Percentiles rank a stretch among this genome's conserved stretches.
These are phyloP conservation scores for Drosophila virilis DNA, from an alignment of 1,140 invertebrate species.

Conservation along the genomic window DNA sequence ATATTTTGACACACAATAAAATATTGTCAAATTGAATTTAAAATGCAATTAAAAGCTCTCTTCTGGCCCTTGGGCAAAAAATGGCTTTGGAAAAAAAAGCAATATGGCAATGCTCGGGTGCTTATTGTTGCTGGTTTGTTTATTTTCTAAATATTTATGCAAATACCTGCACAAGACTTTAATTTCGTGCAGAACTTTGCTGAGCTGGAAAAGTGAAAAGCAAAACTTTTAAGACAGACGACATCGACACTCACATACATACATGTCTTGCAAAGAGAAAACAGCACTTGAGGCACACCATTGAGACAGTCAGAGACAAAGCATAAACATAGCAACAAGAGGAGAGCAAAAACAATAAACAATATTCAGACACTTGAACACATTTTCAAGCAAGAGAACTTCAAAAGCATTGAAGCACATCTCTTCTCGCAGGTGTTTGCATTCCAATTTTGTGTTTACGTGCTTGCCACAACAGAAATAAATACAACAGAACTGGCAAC, in stretches of 20 bases:
- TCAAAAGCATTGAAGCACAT: slow-evolving; percentile 84
- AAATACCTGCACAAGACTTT: slow-evolving; percentile 77
- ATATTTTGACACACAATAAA: background rate
- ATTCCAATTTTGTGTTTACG: slow-evolving; percentile 39
- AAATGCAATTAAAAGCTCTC: slow-evolving; percentile 62
- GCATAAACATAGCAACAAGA: slow-evolving; percentile 49
- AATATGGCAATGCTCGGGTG: slow-evolving; percentile 11
- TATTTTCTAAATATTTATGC: slow-evolving; percentile 75
- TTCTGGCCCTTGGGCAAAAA: slow-evolving; percentile 50
- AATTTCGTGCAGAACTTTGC: slow-evolving; percentile 50
- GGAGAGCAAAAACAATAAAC: slow-evolving; percentile 40
- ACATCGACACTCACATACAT: slow-evolving; percentile 20
- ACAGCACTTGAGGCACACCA: slow-evolving; percentile 49
- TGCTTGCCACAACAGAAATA: slow-evolving; percentile 23
- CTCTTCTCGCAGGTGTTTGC: slow-evolving; percentile 55
- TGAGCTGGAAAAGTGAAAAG: slow-evolving; percentile 80
- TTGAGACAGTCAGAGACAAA: slow-evolving; percentile 26
- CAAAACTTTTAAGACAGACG: slow-evolving; percentile 66
- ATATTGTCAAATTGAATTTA: slow-evolving; percentile 59
- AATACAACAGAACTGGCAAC: slow-evolving; percentile 5
- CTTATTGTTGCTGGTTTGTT: slow-evolving; percentile 43
- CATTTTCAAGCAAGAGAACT: slow-evolving; percentile 84
- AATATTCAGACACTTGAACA: slow-evolving; percentile 84
- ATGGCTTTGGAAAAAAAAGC: slow-evolving; percentile 25
- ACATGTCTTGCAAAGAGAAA: slow-evolving; percentile 47